Percentiles rank a stretch among this genome's conserved stretches.
These are phyloP conservation scores for Drosophila stalkeri DNA, from an alignment of 2,888 invertebrate genomes.

Conservation along the genomic window DNA sequence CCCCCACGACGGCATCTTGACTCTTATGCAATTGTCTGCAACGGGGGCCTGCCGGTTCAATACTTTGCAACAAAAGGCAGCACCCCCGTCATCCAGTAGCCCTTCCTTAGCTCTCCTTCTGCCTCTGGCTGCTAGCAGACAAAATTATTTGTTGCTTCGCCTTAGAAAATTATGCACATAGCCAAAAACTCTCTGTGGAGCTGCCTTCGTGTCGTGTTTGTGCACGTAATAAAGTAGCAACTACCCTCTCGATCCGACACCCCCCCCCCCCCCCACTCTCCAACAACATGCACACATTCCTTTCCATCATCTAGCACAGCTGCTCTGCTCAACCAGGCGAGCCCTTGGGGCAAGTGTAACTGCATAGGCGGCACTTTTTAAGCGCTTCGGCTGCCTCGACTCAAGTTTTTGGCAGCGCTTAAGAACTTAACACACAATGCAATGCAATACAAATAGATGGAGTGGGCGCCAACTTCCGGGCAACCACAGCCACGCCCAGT, in stretches of 20 bases:
- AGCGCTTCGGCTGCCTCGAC: slow-evolving; percentile 54
- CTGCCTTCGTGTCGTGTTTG: slow-evolving; percentile 45
- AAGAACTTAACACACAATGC: slow-evolving; percentile 68
- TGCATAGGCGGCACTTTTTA: slow-evolving; percentile 71
- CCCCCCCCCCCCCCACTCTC: not conserved
- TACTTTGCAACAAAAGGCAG: slow-evolving; percentile 47
- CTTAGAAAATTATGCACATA: slow-evolving; percentile 68
- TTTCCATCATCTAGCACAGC: not conserved
- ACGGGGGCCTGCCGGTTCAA: slow-evolving; percentile 40
- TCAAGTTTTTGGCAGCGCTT: slow-evolving; percentile 76
- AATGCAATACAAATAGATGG: slow-evolving; percentile 44
- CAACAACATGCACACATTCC: no score
- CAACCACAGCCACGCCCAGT: slow-evolving; percentile 21
- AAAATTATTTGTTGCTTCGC: slow-evolving; percentile 65
- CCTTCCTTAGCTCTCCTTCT: no score
- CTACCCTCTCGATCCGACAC: not conserved
- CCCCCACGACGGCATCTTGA: slow-evolving; percentile 3
- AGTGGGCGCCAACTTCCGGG: slow-evolving; percentile 23
- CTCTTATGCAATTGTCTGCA: slow-evolving; percentile 44
- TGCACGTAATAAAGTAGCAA: slow-evolving; percentile 52
- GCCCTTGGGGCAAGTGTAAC: slow-evolving; percentile 34
- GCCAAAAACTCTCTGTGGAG: slow-evolving; percentile 34
- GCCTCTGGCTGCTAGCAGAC: not conserved
- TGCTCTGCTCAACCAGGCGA: not conserved
- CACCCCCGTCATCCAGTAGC: not conserved